Base-by-base conservation (phyloP, 53 echinoderm and acorn worm genomes). In the Echinarachnius parma region DNA sequence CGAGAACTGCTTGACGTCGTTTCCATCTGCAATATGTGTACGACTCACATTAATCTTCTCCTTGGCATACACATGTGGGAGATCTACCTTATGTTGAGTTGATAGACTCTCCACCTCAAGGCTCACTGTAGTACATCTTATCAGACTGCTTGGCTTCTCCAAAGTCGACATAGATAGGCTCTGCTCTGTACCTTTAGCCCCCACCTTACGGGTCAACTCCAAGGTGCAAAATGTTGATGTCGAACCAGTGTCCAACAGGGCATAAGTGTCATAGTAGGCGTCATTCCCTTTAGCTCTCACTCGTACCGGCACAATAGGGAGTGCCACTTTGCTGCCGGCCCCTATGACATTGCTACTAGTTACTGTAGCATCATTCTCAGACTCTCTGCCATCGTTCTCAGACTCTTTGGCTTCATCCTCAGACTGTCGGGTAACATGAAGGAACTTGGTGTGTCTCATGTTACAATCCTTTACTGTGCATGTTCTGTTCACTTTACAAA, bases 81-180 rank as follows among this genome's bases (percentile, higher is more conserved):
- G 31, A n/a, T 65, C 58, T 3, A 86, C 59, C 36, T 54, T 64
- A 24, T 33, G 46, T 22, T 26, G 45, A 47, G 75, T 66, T 3
- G 48, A 33, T 25, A 32, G 32, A n/a, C 59, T 66, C 22, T 60
- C 75, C 35, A 72, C 75, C 23, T 75, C 47, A 22, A 56, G 75
- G 34, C 60, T 48, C 14, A n/a, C n/a, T n/a, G 39, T 31, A 20
- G 75, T 76, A 21, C 59, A 28, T 37, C 49, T 64, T 24, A 28
- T 55, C 18, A 48, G 49, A 32, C 45, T 28, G 57, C 64, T 46
- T 3, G 36, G 28, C 1, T 59, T 75, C 10, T 59, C 65, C 5
- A 86, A 75, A 21, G 81, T 86, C 31, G 65, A 47, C 10, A 81
- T 61, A 14, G 50, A 46, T 60, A 86, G 60, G 22, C 26, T 64